Evolutionary conservation across 37 sponge, comb jelly and placozoan species (phyloP).

Genomic region (Mnemiopsis leidyi): DNA sequence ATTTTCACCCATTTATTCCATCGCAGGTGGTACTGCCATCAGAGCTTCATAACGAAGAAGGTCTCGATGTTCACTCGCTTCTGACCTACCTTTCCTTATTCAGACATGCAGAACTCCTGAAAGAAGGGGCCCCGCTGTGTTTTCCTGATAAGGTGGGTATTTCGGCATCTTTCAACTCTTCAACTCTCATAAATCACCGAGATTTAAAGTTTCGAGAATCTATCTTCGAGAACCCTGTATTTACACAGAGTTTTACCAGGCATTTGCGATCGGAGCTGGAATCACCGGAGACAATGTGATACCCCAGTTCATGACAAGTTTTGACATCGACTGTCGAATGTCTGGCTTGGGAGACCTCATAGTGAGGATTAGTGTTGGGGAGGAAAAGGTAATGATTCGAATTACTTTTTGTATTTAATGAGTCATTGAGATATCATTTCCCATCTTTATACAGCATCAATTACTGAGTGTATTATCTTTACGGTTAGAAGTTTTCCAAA

Average conservation of each 20-base stretch:
- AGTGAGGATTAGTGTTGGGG: neutral
- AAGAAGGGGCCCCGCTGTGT: slow-evolving; percentile 4
- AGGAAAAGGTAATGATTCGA: neutral
- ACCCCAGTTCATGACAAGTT: neutral
- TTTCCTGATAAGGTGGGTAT: slow-evolving; percentile 9
- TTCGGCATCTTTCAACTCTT: too few relatives aligned
- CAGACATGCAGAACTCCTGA: slow-evolving; percentile 23
- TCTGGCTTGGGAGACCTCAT: neutral
- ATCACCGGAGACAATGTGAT: slow-evolving; percentile 12
- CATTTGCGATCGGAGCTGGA: slow-evolving; percentile 18
- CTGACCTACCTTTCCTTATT: neutral
- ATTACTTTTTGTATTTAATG: too few relatives aligned
- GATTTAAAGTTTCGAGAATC: too few relatives aligned
- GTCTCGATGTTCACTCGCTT: neutral
- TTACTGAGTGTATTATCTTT: too few relatives aligned
- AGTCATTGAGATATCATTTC: too few relatives aligned
- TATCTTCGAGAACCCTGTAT: neutral
- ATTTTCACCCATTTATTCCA: too few relatives aligned
- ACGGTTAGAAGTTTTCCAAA: too few relatives aligned
- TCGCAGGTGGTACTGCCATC: neutral
- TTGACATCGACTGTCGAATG: neutral
- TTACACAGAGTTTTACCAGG: neutral
- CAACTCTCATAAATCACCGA: too few relatives aligned
- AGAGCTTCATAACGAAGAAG: neutral
- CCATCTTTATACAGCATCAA: too few relatives aligned